Evolutionary conservation across 2,888 invertebrate species (phyloP), one percentile per base, ranked within the genome.

Genomic region (Lapara coniferarum): DNA sequence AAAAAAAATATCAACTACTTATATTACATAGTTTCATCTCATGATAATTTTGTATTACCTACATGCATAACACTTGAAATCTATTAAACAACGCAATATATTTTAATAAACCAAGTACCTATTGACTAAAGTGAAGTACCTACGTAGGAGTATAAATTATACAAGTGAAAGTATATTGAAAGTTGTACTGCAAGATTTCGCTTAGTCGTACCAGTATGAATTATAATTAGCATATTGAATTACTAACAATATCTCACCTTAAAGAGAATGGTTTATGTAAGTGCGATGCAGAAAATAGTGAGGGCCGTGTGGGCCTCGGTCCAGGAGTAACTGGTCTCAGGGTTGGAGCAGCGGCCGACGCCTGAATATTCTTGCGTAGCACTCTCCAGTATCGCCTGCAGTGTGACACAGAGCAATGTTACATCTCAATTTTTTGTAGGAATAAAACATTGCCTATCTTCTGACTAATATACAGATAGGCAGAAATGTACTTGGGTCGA

Each of bases 361-460:
- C 94, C 81, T 84, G 94, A 77, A 84, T 94, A 85, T 97, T 97
- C 86, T 97, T 97, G n/a, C 96, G 95, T 83, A 97, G 95, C 44
- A 97, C 95, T 66, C 96, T 94, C 95, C 97, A 96, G 82, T 97
- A 97, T 77, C 96, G 96, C 81, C 97, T 96, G 82, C 4, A 80
- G 82, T 71, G 70, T 73, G 55, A 56, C 46, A 76, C 55, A 68
- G 68, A n/a, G 55, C 19, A 13, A 46, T 14, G 57, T 37, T 57
- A 37, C 37, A 37, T 37, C 0, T 37, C 55, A 19, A 55, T 19
- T 12, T 55, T 16, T 19, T 6, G 55, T 19, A 55, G 55, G 19
- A 55, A 37, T 25, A 2, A 25, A 25, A 25, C 1, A 25, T 37
- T 37, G 5, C 37, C 8, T 37, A 37, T 6, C 37, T 37, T 5